Conservation (phyloP, 1,140 invertebrate genomes). For the Chironomus striatipennis region DNA sequence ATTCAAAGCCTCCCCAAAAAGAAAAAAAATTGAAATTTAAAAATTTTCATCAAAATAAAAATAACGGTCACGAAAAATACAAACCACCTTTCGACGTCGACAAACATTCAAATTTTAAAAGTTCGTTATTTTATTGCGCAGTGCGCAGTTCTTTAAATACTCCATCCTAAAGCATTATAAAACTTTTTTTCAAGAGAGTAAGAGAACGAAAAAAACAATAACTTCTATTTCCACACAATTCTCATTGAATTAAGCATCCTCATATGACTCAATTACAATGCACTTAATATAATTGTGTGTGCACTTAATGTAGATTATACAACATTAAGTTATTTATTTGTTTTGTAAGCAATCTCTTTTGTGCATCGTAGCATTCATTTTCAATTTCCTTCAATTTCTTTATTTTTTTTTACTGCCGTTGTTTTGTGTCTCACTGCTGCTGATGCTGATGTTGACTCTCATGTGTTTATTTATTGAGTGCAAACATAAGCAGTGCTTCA, state of each 20-base stretch:
- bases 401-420: background rate
- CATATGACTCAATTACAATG: conserved; percentile 7
- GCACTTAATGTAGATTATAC: background rate
- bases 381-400: background rate
- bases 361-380: background rate
- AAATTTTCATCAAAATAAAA: background rate
- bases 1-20: too few relatives aligned
- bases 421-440: background rate
- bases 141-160: too few relatives aligned
- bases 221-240: background rate
- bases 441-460: background rate
- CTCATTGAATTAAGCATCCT: background rate
- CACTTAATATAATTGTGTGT: background rate
- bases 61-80: background rate
- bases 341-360: conserved; percentile 8
- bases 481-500: background rate
- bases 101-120: background rate
- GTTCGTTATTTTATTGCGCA: background rate
- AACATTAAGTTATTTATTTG: conserved; percentile 15
- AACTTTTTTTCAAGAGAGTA: too few relatives aligned
- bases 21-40: too few relatives aligned
- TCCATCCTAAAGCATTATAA: too few relatives aligned
- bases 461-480: background rate
- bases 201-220: background rate
- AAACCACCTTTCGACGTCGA: background rate